Evolutionary conservation across 2,797 vertebrate genomes (phyloP), one percentile per base, ranked within the genome.

Genomic region (Tiaroga cobitis): DNA sequence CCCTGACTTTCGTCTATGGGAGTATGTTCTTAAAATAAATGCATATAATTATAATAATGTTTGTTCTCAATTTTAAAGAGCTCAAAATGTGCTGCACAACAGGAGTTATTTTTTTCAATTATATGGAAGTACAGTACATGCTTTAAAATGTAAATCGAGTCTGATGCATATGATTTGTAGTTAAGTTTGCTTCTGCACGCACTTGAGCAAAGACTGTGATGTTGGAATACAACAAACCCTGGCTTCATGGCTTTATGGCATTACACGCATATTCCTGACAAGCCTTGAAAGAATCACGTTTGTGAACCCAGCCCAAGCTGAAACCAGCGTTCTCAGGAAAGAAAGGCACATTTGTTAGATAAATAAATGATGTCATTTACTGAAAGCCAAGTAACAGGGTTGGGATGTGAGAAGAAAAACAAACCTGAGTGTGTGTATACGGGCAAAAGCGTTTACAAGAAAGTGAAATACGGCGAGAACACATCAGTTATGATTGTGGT

Each of bases 401-500:
- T 69, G 41, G 18, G 59, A 68, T 51, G 39, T 72, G 24, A 68
- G 49, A 65, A 75, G 65, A 49, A 83, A 80, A 81, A 56, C 65
- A 81, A 81, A 72, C 67, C 49, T 29, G n/a, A 51, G 46, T 49
- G 46, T 65, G 63, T 74, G 26, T 77, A 2, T 73, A 61, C 21
- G 8, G 3, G 34, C 65, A 4, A 41, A 61, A 69, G 61, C 34
- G 8, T 1, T 34, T 65, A 3, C 32, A 49, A 69, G 70, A 56
- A 29, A 56, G 8, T 7, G 41, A 32, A 26, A 84, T 56, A 46
- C 0, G 34, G 37, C 8, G 18, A 11, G 7, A 78, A 43, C 51
- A 29, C n/a, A 68, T 83, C 82, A 67, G 59, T 83, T 54, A 76
- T 77, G 61, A 83, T 83, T 59, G 61, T 77, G 82, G 82, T 78